Percentiles rank a stretch among this genome's conserved stretches.
Evolutionary conservation across 2,113 vertebrate species (phyloP).

Genomic region (Pelusios castaneus): DNA sequence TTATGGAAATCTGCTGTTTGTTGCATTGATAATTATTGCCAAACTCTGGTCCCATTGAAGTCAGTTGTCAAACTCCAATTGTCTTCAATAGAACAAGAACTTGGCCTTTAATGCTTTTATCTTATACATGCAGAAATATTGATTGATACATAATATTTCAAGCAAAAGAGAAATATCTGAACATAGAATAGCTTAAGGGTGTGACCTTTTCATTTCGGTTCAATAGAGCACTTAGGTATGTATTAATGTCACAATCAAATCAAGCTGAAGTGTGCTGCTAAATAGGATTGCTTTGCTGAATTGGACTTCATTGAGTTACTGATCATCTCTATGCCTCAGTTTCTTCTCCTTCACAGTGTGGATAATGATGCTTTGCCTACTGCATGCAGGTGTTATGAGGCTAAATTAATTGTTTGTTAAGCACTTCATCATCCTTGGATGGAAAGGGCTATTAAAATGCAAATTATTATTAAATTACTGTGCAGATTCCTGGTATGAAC

Average conservation of each 20-base stretch:
- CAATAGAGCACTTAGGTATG: neutral
- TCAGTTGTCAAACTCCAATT: rapidly evolving
- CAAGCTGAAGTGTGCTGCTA: neutral
- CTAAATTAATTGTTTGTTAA: neutral
- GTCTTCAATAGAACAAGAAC: neutral
- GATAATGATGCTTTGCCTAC: neutral
- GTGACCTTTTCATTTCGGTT: neutral
- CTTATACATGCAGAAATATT: neutral
- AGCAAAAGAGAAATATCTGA: neutral
- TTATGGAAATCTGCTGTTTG: neutral
- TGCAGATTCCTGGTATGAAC: neutral
- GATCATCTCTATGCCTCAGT: neutral
- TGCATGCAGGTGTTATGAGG: rapidly evolving
- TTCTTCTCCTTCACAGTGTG: neutral
- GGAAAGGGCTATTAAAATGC: neutral
- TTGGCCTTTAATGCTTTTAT: neutral
- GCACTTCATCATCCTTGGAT: neutral
- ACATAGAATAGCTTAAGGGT: neutral
- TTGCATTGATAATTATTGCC: neutral
- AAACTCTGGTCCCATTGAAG: neutral
- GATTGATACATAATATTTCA: neutral
- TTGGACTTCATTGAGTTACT: neutral
- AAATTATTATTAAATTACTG: neutral
- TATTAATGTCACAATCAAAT: constrained; percentile 2
- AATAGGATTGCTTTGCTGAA: neutral